Evolutionary conservation across 2,797 vertebrate genomes (phyloP), one percentile per base, ranked within the genome.

Genomic region (Oreochromis mossambicus): DNA sequence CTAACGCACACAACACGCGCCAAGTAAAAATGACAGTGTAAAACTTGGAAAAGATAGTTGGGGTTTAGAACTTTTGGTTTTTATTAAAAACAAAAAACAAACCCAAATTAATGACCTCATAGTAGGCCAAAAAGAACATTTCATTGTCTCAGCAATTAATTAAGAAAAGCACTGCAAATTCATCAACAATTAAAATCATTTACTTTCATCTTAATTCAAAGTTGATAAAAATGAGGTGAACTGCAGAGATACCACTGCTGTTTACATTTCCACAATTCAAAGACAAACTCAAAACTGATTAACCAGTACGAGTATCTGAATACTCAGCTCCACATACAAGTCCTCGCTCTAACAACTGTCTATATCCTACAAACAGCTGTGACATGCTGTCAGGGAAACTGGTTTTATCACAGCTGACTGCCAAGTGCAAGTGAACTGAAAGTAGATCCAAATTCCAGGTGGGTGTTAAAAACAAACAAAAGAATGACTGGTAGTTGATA

Each of bases 401-500:
- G 32, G 21, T 70, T 83, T n/a, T 54, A 54, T 77, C 50, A 54
- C 50, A 52, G 17, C 46, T 55, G 36, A 32, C 7, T 13, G 55
- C 34, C 56, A 26, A 73, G 7, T 46, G 75, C 12, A 85, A 46
- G 6, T 6, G 17, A 66, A 79, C 12, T 48, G 7, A 43, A 54
- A 83, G 29, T 17, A 34, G 48, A 80, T 26, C 26, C 50, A 29
- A 66, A 26, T 80, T 54, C 73, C 54, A 70, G 24, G 26, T 32
- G 26, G 24, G 9, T 75, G 0, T 75, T 48, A 75, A 48, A 46
- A 46, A 29, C n/a, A 9, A 3, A 68, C 63, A 32, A 32, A n/a
- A 12, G 7, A 75, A 73, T 73, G 80, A 79, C 24, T 26, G 43
- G 36, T 56, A 81, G 68, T 77, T 82, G 77, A 70, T 56, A 86